phyloP scores from a whole-genome alignment of 2,797 vertebrate species.

The Merluccius polli region DNA sequence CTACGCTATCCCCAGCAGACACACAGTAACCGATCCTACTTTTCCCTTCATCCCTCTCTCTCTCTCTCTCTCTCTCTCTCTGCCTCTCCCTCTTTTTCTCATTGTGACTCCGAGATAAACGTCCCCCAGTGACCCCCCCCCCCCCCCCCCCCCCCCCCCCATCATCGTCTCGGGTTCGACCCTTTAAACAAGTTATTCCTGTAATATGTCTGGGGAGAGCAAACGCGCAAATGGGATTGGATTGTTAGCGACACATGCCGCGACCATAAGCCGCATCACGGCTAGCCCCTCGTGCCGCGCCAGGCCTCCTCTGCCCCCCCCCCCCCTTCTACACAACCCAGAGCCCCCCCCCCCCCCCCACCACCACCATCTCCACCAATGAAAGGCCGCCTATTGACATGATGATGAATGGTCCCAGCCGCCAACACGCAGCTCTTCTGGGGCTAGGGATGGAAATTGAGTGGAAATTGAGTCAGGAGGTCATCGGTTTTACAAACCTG shows the following conservation, averaged over 20 bases:
- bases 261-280: conserved; percentile 23
- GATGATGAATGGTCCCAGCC: conserved; percentile 51
- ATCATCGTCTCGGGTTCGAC: conserved; percentile 13
- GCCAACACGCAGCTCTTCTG: conserved; percentile 12
- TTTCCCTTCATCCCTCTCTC: background rate
- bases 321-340: conserved; percentile 37
- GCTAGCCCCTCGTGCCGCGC: conserved; percentile 38
- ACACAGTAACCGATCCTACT: background rate
- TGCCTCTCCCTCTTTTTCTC: background rate
- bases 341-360: conserved; percentile 17
- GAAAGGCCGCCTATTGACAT: conserved; percentile 49
- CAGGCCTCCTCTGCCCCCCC: conserved; percentile 31
- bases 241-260: conserved; percentile 43
- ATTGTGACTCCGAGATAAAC: background rate
- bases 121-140: background rate
- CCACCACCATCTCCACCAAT: conserved; percentile 29
- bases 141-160: background rate
- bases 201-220: conserved; percentile 21
- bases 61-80: background rate
- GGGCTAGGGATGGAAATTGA: conserved; percentile 16
- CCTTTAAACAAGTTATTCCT: conserved; percentile 31
- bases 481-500: conserved; percentile 21
- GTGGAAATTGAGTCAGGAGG: conserved; percentile 31
- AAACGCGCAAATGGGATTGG: conserved; percentile 24
- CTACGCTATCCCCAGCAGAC: background rate